phyloP scores from a whole-genome alignment of 2,113 vertebrate species.

The Eclectus roratus region DNA sequence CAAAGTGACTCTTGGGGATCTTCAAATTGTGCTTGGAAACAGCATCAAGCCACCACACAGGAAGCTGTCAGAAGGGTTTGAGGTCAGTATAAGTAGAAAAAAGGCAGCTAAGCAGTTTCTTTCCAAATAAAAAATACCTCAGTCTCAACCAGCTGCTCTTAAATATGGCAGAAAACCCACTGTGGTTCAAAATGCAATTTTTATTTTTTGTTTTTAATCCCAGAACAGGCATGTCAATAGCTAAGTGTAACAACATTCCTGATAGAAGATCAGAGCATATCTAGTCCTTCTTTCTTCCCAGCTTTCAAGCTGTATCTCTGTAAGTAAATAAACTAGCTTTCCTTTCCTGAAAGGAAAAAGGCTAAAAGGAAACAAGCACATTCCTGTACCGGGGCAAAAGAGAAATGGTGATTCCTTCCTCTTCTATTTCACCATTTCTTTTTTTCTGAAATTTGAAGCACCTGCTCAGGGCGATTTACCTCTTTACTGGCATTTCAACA shows the following conservation, averaged over 20 bases:
- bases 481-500: background rate
- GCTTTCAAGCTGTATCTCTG: background rate
- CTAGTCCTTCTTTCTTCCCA: background rate
- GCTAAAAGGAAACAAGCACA: background rate
- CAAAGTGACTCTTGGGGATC: background rate
- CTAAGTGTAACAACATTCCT: background rate
- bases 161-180: background rate
- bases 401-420: background rate
- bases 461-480: background rate
- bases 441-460: background rate
- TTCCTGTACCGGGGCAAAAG: background rate
- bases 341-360: background rate
- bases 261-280: background rate
- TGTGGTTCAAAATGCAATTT: background rate
- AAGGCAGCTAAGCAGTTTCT: background rate
- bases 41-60: background rate
- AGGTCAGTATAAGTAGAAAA: background rate
- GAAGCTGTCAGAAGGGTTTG: background rate
- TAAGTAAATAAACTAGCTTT: background rate
- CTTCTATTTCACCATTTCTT: background rate
- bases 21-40: background rate
- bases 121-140: background rate
- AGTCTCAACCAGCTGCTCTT: background rate
- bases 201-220: background rate
- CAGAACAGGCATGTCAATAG: background rate